Conservation (phyloP, 1,140 invertebrate genomes). For the Telenomus remus region DNA sequence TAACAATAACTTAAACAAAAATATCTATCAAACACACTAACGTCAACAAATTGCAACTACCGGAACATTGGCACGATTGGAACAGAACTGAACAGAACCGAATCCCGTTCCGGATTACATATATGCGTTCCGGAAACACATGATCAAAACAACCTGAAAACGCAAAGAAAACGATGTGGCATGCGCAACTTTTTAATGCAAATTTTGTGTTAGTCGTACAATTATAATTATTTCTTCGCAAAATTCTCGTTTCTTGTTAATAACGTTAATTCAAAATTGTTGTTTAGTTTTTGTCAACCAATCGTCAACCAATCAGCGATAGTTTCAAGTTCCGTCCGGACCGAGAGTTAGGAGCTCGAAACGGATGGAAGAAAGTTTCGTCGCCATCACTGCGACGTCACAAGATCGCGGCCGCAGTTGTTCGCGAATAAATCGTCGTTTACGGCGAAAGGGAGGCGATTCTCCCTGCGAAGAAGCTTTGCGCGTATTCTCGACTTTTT, state of each 20-base stretch:
- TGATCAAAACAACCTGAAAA: background rate
- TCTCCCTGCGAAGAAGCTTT: slow-evolving; percentile 70
- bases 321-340: too few species aligned
- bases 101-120: background rate
- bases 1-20: slow-evolving; percentile 5
- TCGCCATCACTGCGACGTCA: slow-evolving; percentile 81
- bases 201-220: too few species aligned
- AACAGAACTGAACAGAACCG: too few species aligned
- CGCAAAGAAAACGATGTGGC: background rate
- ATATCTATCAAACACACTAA: background rate
- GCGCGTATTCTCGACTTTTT: slow-evolving; percentile 38
- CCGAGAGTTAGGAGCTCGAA: too few species aligned
- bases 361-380: slow-evolving; percentile 65
- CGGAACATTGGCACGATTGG: too few species aligned
- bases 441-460: slow-evolving; percentile 79
- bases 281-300: too few species aligned
- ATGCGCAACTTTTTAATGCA: background rate
- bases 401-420: slow-evolving; percentile 71
- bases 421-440: slow-evolving; percentile 78
- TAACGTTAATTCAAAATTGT: too few species aligned
- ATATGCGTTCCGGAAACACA: slow-evolving; percentile 1
- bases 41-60: too few species aligned
- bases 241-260: too few species aligned
- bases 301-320: too few species aligned
- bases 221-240: too few species aligned